Conservation (phyloP, 2,113 vertebrate species). For the Sphyrna mokarran region DNA sequence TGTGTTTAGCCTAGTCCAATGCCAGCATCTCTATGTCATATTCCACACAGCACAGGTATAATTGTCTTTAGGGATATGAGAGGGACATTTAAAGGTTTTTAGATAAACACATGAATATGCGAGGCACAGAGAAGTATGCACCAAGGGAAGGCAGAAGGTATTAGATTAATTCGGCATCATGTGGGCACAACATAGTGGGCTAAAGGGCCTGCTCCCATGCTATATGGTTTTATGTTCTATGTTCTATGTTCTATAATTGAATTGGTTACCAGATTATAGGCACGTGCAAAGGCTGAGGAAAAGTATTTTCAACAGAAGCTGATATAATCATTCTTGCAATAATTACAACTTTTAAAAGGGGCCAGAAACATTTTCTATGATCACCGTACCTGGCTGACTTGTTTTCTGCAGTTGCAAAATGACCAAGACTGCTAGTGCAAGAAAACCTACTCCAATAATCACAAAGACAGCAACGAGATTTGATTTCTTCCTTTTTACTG, state of each 20-base stretch:
- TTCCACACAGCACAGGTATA: no score
- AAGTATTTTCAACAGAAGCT: neutral
- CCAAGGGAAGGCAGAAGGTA: no score
- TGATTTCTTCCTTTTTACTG: neutral
- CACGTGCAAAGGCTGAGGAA: neutral
- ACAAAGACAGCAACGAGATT: neutral
- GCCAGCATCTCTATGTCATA: no score
- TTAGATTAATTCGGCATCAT: no score
- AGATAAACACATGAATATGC: no score
- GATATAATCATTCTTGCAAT: neutral
- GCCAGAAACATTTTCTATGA: neutral
- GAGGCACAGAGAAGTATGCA: no score
- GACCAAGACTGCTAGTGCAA: neutral
- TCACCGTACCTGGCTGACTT: neutral
- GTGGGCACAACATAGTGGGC: no score
- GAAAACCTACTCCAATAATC: neutral
- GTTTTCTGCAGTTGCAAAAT: neutral
- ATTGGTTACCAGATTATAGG: neutral
- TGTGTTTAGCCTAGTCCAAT: no score
- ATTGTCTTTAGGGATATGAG: no score
- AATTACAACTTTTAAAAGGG: neutral
- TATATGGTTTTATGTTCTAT: no score
- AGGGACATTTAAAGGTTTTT: no score
- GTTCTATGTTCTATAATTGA: neutral
- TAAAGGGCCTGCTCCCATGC: no score